Percentiles rank a stretch among this genome's conserved stretches.
phyloP scores from a whole-genome alignment of 2,888 invertebrate genomes.

The Pristionchus arcanus region DNA sequence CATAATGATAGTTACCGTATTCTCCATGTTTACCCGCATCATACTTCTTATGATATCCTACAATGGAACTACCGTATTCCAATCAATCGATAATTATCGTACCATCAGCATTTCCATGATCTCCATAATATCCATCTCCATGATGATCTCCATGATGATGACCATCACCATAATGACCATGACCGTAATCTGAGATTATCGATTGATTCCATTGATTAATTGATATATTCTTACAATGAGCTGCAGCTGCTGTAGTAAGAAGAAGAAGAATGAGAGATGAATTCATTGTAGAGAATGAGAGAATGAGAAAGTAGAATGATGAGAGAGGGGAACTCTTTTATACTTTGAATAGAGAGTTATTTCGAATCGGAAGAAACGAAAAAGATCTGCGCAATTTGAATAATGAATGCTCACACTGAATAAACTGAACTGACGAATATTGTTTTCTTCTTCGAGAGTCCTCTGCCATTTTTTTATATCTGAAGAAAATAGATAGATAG shows the following conservation, averaged over 20 bases:
- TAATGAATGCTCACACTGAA: neutral
- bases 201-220: conserved; percentile 1
- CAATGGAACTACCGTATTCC: neutral
- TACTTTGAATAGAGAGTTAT: neutral
- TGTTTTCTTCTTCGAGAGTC: neutral
- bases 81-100: conserved; percentile 41
- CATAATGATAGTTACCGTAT: neutral
- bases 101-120: conserved; percentile 17
- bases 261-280: neutral
- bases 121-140: conserved; percentile 24
- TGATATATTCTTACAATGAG: neutral
- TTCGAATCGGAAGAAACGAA: neutral
- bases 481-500: too few species aligned
- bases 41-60: conserved; percentile 35
- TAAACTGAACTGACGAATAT: neutral
- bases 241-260: neutral
- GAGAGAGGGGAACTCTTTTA: neutral
- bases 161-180: neutral
- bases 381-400: neutral
- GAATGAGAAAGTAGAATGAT: neutral
- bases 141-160: conserved; percentile 21
- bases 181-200: conserved; percentile 30
- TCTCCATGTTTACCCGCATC: neutral
- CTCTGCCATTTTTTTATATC: too few species aligned
- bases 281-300: neutral